Evolutionary conservation across 2,888 invertebrate genomes (phyloP), one percentile per base, ranked within the genome.

Genomic region (Andrena bicolor): DNA sequence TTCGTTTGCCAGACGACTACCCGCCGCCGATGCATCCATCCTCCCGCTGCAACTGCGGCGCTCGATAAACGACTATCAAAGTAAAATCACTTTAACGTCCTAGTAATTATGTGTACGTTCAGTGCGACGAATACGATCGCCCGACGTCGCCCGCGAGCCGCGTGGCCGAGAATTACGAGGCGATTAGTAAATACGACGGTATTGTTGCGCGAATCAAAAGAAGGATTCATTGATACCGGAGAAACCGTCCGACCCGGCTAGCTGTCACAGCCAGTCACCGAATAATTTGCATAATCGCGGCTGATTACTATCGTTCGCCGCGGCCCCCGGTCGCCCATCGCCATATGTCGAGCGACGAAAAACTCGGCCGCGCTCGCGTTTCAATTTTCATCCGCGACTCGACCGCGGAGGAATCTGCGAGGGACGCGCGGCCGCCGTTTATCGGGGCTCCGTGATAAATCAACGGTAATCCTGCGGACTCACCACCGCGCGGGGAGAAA

Each of bases 251-350:
- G 83, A 73, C 76, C 79, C 76, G 74, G 85, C 79, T 88, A 85
- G 82, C 88, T 85, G 89, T 88, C 87, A 83, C 85, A 76, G 84
- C 84, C 89, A 89, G 87, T 88, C 86, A 85, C 85, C 83, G 84
- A 82, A 85, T 88, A 86, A 90, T 90, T 89, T 89, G 82, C 89
- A 90, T 90, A 90, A 90, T 88, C 90, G 84, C 85, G 66, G 82
- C 84, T 85, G 85, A 90, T 90, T 89, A 86, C 83, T 74, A 72
- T 68, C 84, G 82, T 79, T 84, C 81, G n/a, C 63, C 81, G 66
- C 26, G 49, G 74, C n/a, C 73, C 71, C 79, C 74, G 61, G 75
- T 75, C 79, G 68, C 74, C 1, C 68, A 26, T 70, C 72, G 76
- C 48, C 78, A 53, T 63, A 69, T 64, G 74, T 74, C 60, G 28